phyloP scores from a whole-genome alignment of 2,113 vertebrate species.

The Solea solea region DNA sequence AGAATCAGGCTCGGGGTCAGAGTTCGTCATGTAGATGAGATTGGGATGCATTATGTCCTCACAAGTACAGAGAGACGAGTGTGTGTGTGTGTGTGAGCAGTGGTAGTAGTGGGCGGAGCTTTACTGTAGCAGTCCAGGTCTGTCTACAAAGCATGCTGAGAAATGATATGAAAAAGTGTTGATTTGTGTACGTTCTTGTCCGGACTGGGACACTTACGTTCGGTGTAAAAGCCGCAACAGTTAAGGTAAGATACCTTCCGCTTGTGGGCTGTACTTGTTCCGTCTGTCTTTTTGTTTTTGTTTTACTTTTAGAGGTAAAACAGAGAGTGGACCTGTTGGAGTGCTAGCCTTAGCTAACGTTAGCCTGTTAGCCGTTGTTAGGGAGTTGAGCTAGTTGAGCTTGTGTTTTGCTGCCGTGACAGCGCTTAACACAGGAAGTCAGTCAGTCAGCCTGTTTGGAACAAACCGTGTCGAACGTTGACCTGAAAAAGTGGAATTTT shows the following conservation, averaged over 20 bases:
- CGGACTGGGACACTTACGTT: neutral
- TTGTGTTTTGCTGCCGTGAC: conserved; percentile 18
- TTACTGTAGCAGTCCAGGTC: neutral
- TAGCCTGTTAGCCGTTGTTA: conserved; percentile 47
- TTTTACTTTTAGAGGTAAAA: neutral
- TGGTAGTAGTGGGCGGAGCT: conserved; percentile 33
- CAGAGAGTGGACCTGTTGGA: conserved; percentile 43
- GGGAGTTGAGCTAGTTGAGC: conserved; percentile 20
- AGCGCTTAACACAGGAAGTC: conserved; percentile 5
- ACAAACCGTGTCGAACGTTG: neutral
- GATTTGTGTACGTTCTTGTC: neutral
- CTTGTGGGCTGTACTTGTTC: neutral
- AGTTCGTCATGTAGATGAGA: too few species aligned
- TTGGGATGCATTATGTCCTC: too few species aligned
- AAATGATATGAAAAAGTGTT: conserved; percentile 22
- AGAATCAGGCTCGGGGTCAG: too few species aligned
- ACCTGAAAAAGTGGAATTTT: neutral
- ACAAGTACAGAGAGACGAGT: neutral
- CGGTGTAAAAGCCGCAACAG: neutral
- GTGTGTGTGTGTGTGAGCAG: neutral
- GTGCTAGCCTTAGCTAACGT: conserved; percentile 49
- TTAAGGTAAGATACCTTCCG: conserved; percentile 27
- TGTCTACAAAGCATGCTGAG: neutral
- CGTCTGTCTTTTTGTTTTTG: neutral
- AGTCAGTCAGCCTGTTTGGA: neutral